Percentiles rank a stretch among this genome's conserved stretches.
These are phyloP conservation scores for Meiosimyza platycephala DNA, from an alignment of 2,888 invertebrate species.

Conservation along the genomic window DNA sequence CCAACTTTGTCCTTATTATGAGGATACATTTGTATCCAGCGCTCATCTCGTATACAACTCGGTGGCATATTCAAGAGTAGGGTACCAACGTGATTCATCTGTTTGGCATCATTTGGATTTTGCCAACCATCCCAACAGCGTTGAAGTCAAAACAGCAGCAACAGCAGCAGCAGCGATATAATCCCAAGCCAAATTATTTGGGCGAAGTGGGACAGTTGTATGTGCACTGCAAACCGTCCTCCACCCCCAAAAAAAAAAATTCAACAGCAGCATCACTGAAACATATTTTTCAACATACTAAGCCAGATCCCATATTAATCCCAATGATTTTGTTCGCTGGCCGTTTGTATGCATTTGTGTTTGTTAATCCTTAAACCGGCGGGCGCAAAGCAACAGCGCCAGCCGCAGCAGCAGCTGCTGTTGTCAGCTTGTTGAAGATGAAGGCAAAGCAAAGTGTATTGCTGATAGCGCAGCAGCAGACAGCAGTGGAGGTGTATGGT, in stretches of 20 bases:
- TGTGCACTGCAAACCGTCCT: not conserved
- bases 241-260: not conserved
- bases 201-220: not conserved
- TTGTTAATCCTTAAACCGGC: constrained; percentile 67
- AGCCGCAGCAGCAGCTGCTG: constrained; percentile 35
- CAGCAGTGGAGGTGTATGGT: constrained; percentile 6
- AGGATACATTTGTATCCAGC: constrained; percentile 23
- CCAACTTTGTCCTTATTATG: not conserved
- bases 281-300: constrained; percentile 59
- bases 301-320: constrained; percentile 62
- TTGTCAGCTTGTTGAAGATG: constrained; percentile 6
- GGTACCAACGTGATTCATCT: constrained; percentile 26
- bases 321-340: constrained; percentile 61
- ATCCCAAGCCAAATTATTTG: constrained; percentile 21
- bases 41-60: constrained; percentile 21
- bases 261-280: constrained; percentile 42
- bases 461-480: not conserved
- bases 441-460: constrained; percentile 16
- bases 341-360: constrained; percentile 42
- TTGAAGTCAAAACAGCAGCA: not conserved
- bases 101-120: constrained; percentile 12
- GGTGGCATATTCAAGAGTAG: constrained; percentile 19
- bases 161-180: constrained; percentile 25
- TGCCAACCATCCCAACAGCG: constrained; percentile 3
- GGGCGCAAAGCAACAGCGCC: constrained; percentile 52